Evolutionary conservation across 2,113 vertebrate genomes (phyloP), one percentile per base, ranked within the genome.

Genomic region (Gorsachius goisagi): DNA sequence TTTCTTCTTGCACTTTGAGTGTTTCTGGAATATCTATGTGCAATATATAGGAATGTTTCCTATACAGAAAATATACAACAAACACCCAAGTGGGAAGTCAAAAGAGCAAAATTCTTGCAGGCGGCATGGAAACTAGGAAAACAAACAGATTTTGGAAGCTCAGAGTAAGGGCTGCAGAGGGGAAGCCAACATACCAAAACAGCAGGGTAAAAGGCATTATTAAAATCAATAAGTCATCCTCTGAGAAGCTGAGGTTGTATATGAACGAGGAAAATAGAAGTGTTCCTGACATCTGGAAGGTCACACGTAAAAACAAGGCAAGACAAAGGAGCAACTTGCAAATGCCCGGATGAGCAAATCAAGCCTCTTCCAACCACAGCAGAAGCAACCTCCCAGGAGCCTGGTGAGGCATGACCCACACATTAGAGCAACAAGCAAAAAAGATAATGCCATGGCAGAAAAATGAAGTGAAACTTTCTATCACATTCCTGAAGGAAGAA

Each of bases 201-300:
- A 97, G 94, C 95, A 96, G 96, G 95, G 96, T 97, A 97, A 97
- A 95, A 97, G 66, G 91, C 91, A 89, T 97, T 95, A 96, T 95
- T 97, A 91, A 95, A 95, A 96, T 95, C 87, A 95, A 3, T 97
- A 97, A 97, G 95, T 97, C 91, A 96, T 96, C 68, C 87, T 94
- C 76, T 55, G 80, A 87, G 89, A 94, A 90, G 91, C 84, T 85
- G 84, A 81, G 62, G 87, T 73, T 95, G 73, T 92, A 94, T 79
- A 89, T 1, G 30, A 90, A 78, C 2, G 28, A 78, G 73, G 63
- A 87, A 92, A 95, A 96, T 71, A 85, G 68, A 91, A 93, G 47
- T 11, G 77, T 85, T 94, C 81, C 69, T 74, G 88, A 87, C 74
- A 79, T 84, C 66, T 74, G 81, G 60, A 78, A 96, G 90, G 95